phyloP scores from a whole-genome alignment of 64 coral and sea anemone genomes.

The Montipora sp. region DNA sequence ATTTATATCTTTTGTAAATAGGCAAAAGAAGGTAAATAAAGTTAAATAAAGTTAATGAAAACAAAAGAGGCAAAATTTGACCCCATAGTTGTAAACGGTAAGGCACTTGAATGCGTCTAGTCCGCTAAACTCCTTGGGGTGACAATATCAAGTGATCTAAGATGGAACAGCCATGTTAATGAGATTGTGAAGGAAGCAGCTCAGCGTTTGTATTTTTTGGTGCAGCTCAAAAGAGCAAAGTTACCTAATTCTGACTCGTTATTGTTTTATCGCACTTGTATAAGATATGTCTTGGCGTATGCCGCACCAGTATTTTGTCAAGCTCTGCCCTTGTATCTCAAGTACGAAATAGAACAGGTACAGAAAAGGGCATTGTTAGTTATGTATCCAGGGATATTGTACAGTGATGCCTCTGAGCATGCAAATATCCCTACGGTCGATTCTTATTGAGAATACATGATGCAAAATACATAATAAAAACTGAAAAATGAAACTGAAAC shows the following conservation, averaged over 20 bases:
- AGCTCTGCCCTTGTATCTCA: conserved; percentile 12
- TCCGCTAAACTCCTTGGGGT: conserved; percentile 17
- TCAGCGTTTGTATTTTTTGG: conserved; percentile 38
- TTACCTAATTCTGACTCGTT: conserved; percentile 2
- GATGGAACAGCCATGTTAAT: conserved; percentile 43
- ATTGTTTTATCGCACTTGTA: conserved; percentile 3
- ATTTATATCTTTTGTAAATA: too few relatives aligned
- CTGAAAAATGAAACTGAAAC: too few relatives aligned
- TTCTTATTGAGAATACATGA: too few relatives aligned
- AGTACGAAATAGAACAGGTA: conserved; percentile 21
- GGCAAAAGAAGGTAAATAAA: too few relatives aligned
- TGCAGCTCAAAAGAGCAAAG: conserved; percentile 41
- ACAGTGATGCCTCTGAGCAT: too few relatives aligned
- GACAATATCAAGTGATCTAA: not conserved
- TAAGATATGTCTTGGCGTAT: conserved; percentile 24
- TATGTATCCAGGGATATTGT: conserved; percentile 4
- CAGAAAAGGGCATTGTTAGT: conserved; percentile 22
- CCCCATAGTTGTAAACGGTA: conserved; percentile 19
- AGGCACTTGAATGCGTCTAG: conserved; percentile 18
- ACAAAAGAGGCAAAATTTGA: not conserved
- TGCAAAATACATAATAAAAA: too few relatives aligned
- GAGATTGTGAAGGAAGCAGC: conserved; percentile 33
- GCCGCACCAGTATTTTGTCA: conserved; percentile 11
- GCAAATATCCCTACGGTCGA: too few relatives aligned
- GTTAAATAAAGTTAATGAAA: too few relatives aligned